These are phyloP conservation scores for Caracal caracal DNA, from an alignment of 2,113 vertebrate species.

Conservation along the genomic window DNA sequence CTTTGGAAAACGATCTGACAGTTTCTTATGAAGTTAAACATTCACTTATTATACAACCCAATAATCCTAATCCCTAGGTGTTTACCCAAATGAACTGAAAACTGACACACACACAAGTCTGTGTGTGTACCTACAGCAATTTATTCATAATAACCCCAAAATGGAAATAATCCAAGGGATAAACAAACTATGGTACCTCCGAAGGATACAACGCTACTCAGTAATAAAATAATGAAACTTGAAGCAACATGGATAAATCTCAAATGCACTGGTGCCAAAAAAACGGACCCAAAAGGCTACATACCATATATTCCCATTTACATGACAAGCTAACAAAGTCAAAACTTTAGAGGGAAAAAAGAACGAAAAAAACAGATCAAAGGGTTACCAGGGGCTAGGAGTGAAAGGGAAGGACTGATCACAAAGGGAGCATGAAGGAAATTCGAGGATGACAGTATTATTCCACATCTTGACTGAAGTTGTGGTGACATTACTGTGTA, in stretches of 20 bases:
- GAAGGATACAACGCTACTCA: neutral
- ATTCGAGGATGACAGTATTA: neutral
- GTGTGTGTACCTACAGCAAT: neutral
- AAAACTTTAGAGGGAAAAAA: neutral
- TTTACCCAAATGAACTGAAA: slow-evolving; percentile 32
- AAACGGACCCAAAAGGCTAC: neutral
- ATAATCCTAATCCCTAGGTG: neutral
- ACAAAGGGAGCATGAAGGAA: neutral
- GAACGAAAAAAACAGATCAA: neutral
- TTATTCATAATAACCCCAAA: slow-evolving; percentile 9
- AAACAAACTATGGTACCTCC: neutral
- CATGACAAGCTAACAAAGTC: neutral
- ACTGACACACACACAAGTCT: neutral
- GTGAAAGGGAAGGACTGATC: neutral
- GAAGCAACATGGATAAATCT: neutral
- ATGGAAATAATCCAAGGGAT: neutral
- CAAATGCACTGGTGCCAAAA: neutral
- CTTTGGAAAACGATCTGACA: neutral
- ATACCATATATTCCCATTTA: neutral
- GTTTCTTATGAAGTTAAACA: neutral
- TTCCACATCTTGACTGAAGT: neutral
- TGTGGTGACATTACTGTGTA: neutral
- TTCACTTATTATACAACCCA: neutral
- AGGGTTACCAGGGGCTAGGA: neutral
- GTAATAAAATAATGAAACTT: neutral